Evolutionary conservation across 30 jellyfish, hydroid and myxozoan genomes (phyloP).

Genomic region (Hydractinia symbiolongicarpus): DNA sequence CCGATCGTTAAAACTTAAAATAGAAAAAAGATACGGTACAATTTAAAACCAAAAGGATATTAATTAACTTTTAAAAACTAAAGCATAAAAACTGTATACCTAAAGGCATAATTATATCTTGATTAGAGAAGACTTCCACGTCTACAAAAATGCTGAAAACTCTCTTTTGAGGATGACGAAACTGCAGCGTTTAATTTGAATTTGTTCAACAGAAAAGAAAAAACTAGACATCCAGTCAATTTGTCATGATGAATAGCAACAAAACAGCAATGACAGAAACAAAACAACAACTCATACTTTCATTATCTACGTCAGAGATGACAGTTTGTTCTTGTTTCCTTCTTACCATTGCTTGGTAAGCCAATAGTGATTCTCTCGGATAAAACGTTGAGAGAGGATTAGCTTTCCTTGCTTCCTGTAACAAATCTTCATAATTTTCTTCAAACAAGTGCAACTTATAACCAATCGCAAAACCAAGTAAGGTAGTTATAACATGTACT

Average conservation of each 20-base stretch:
- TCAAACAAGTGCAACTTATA: conserved; percentile 36
- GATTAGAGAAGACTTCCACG: too few relatives aligned
- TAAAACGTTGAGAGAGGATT: neutral
- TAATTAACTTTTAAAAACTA: too few relatives aligned
- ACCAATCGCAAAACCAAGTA: conserved; percentile 54
- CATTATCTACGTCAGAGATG: neutral
- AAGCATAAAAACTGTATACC: too few relatives aligned
- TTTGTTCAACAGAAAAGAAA: too few relatives aligned
- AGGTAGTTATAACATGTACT: conserved; percentile 33
- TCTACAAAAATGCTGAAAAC: too few relatives aligned
- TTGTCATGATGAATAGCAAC: neutral
- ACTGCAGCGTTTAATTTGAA: too few relatives aligned
- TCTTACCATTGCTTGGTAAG: conserved; percentile 4
- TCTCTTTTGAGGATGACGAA: too few relatives aligned
- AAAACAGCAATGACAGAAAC: neutral
- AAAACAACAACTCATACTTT: neutral
- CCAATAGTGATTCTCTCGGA: neutral
- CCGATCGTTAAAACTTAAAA: too few relatives aligned
- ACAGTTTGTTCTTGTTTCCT: neutral
- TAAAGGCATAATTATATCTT: too few relatives aligned
- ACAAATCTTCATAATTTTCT: conserved; percentile 42
- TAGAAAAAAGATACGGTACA: too few relatives aligned
- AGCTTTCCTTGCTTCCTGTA: conserved; percentile 19
- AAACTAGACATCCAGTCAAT: neutral
- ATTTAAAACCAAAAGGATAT: too few relatives aligned